A percentile compares a stretch with the other conserved stretches of the same genome.
These are phyloP conservation scores for Platanista minor DNA, from an alignment of 2,113 vertebrate species.

Conservation along the genomic window DNA sequence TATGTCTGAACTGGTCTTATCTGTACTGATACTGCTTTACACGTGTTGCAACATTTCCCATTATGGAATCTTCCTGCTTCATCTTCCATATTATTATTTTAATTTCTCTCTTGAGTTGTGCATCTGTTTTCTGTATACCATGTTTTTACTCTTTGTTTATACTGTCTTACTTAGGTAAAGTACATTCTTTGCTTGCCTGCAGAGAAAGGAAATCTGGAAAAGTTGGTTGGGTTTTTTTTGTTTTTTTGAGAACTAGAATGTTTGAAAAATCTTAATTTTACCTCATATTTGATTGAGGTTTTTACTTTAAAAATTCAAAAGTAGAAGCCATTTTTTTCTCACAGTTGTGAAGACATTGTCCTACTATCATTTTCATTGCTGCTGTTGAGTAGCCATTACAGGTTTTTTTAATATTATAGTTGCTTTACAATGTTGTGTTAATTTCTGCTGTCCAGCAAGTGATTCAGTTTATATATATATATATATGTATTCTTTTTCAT, in stretches of 20 bases:
- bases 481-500: too few relatives aligned
- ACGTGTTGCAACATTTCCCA: neutral
- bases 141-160: neutral
- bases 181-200: neutral
- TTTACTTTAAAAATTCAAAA: neutral
- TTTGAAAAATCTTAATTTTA: neutral
- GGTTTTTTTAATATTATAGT: too few relatives aligned
- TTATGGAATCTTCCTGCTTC: neutral
- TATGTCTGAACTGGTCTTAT: neutral
- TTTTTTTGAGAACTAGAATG: neutral
- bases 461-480: too few relatives aligned
- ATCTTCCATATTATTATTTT: neutral
- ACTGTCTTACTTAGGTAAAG: neutral
- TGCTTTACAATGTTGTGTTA: too few relatives aligned
- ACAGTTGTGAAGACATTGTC: neutral
- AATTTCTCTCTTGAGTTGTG: neutral
- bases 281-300: neutral
- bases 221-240: neutral
- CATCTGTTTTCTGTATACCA: neutral
- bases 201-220: neutral
- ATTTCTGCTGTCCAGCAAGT: too few relatives aligned
- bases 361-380: neutral
- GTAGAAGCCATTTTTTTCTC: neutral
- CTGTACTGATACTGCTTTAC: neutral
- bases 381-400: neutral